phyloP scores from a whole-genome alignment of 2,113 vertebrate species.

The Furnarius figulus region DNA sequence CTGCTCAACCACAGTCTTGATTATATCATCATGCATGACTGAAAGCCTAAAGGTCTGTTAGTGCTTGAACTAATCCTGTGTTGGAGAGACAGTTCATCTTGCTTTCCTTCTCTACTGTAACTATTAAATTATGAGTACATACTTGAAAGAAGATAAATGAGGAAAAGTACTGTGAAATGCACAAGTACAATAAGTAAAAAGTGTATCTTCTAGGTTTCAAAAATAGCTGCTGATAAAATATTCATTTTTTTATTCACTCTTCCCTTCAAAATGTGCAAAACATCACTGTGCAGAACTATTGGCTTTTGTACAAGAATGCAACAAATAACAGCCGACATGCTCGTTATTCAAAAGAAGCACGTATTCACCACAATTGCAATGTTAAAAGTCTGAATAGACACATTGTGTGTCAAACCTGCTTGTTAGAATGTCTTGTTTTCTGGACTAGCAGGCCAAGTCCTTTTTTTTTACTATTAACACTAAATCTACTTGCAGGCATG shows the following conservation, averaged over 20 bases:
- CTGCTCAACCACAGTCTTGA: neutral
- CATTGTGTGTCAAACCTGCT: constrained; percentile 14
- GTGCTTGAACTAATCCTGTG: neutral
- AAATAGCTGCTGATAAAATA: neutral
- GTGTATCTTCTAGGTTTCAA: neutral
- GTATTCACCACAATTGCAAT: neutral
- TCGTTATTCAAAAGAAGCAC: neutral
- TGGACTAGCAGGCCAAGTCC: neutral
- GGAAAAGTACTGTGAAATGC: neutral
- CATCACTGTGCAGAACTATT: neutral
- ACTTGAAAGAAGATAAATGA: neutral
- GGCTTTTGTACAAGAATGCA: constrained; percentile 37
- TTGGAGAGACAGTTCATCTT: neutral
- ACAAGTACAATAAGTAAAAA: neutral
- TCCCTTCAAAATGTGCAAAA: neutral
- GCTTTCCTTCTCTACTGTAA: neutral
- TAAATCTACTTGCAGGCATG: constrained; percentile 83
- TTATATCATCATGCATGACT: neutral
- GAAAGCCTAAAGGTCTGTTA: neutral
- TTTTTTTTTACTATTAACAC: constrained; percentile 22
- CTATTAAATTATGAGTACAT: neutral
- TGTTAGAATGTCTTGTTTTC: constrained; percentile 9
- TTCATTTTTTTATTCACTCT: neutral
- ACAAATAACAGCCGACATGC: neutral
- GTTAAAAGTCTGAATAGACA: constrained; percentile 1